Base-by-base conservation (phyloP, 2,888 invertebrate genomes). In the Conistra vaccinii region DNA sequence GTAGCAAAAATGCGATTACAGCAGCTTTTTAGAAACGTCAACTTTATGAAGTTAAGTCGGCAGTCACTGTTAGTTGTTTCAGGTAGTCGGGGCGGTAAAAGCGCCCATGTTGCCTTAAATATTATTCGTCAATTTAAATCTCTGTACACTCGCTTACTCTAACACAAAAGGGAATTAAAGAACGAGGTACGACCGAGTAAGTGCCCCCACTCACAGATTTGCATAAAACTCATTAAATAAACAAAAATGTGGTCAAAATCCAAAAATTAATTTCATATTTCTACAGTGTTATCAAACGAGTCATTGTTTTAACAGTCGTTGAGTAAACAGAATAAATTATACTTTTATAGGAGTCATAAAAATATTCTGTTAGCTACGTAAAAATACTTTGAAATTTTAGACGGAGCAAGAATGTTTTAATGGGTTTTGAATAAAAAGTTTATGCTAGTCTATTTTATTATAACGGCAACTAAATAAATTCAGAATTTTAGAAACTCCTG, bases 281-380 rank as follows among this genome's bases (percentile, higher is more conserved):
- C 65, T 65, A 69, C 78, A 68, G 63, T 35, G 55, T 83, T 68
- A 45, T 67, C 80, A 39, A 83, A 78, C 72, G 55, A 45, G 42
- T 61, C 68, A 60, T 72, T 78, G 78, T 72, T 78, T 83, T 83
- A 45, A n/a, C 78, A 83, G 55, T 61, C 78, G 20, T 45, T 65
- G 55, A 45, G 68, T 80, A 78, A 80, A 83, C 78, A 73, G 83
- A 83, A 80, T 83, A 78, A 80, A 80, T 80, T 78, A 78, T 29
- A 32, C 23, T 65, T 78, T 83, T 71, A 51, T 78, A 65, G 20
- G 63, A 45, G 58, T 63, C 72, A 68, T 78, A 72, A 83, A 77
- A 83, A 68, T 78, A 48, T 53, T 70, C 2, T 63, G 58, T 60
- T 58, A 35, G 32, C 48, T 60, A n/a, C 61, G 51, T 66, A 32